Evolutionary conservation across 2,888 invertebrate genomes (phyloP), one percentile per base, ranked within the genome.

Genomic region (Dasypolia templi): DNA sequence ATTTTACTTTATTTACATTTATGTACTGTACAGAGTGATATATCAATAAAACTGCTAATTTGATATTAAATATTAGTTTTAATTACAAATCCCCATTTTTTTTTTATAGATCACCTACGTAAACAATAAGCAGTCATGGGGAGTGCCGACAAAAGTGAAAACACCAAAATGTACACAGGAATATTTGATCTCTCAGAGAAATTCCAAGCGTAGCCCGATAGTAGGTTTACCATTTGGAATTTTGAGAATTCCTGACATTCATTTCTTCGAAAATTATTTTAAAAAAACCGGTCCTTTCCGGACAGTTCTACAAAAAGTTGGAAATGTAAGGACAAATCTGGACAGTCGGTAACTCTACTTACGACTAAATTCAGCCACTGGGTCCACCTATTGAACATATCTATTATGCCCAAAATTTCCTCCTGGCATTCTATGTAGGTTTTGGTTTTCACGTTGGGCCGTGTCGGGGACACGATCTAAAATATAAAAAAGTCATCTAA

Each of bases 321-420:
- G n/a, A n/a, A n/a, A n/a, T n/a, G n/a, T n/a, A n/a, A n/a, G n/a
- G 22, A 58, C 17, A 29, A 39, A 42, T 26, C 5, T 26, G 1
- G 7, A 74, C 11, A n/a, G 0, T 58, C 42, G 12, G n/a, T 32
- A 51, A 17, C 1, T 0, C 17, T 46, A 76, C 93, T 89, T 83
- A 95, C 95, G 71, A 95, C 90, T 72, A 89, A 87, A n/a, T 89
- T 91, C 9, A 96, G 86, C 95, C 95, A 95, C 58, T 92, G 92
- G 0, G 95, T 95, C 95, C 95, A 95, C 66, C 88, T 91, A 79
- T 92, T 91, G 81, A 95, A 94, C 92, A 94, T 94, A 46, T 93
- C 91, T 26, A 94, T 92, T 32, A 95, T 93, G 14, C 92, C 89
- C 70, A 94, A 83, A 94, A 95, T 95, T 78, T 94, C 94, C 39